Conservation (phyloP, 2,113 vertebrate species). For the Junco hyemalis region DNA sequence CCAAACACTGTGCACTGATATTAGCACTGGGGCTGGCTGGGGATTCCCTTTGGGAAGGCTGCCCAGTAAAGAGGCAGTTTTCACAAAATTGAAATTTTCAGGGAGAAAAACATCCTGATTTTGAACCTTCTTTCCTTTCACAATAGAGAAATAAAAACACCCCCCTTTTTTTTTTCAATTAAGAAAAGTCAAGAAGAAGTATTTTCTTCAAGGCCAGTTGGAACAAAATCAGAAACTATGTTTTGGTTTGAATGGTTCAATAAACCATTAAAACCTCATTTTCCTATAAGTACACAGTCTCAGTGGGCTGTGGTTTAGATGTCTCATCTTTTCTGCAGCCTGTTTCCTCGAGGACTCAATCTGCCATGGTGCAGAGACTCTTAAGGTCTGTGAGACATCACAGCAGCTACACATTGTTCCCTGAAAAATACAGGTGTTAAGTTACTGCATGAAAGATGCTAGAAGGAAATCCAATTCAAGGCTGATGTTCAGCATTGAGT, state of each 20-base stretch:
- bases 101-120: constrained; percentile 44
- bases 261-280: constrained; percentile 51
- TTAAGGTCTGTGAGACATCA: neutral
- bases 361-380: neutral
- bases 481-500: neutral
- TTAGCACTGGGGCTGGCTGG: constrained; percentile 45
- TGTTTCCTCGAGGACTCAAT: neutral
- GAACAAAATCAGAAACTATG: constrained; percentile 31
- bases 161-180: neutral
- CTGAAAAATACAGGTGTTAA: neutral
- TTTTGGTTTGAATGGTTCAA: constrained; percentile 46
- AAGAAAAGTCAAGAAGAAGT: neutral
- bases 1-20: constrained; percentile 53
- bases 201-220: constrained; percentile 1
- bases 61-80: constrained; percentile 44
- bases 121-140: constrained; percentile 2
- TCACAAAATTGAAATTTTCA: constrained; percentile 45
- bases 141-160: constrained; percentile 25
- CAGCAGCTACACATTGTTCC: neutral
- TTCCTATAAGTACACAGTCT: neutral
- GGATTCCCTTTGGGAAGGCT: constrained; percentile 62
- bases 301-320: neutral
- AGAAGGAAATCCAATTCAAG: neutral
- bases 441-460: neutral
- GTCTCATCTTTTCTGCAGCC: constrained; percentile 3